Evolutionary conservation across 2,113 vertebrate species (phyloP).

Genomic region (Nesospiza acunhae): DNA sequence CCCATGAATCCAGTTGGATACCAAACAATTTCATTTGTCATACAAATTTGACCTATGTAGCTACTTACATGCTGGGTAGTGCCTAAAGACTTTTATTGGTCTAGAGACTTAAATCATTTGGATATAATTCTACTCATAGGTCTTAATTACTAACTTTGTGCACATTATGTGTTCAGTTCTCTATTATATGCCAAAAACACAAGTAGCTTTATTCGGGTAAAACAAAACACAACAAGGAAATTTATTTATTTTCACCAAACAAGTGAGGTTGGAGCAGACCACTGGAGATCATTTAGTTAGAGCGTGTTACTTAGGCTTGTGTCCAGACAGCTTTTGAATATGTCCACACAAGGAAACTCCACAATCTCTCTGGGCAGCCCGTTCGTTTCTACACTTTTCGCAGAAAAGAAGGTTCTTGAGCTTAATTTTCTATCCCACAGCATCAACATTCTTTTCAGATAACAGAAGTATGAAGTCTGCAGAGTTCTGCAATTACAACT

Average conservation of each 20-base stretch:
- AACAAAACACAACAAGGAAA: neutral
- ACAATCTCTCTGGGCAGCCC: neutral
- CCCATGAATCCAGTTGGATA: neutral
- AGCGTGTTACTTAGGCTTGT: neutral
- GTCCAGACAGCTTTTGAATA: neutral
- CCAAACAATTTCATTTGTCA: neutral
- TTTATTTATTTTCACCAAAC: neutral
- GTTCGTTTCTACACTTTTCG: neutral
- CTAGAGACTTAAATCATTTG: neutral
- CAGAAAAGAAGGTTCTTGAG: neutral
- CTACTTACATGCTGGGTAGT: neutral
- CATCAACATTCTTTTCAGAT: neutral
- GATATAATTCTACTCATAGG: neutral
- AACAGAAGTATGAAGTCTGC: neutral
- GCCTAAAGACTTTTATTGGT: neutral
- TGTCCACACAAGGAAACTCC: neutral
- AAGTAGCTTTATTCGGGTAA: neutral
- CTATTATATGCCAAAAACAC: neutral
- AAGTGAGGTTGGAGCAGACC: neutral
- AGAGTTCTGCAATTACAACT: neutral
- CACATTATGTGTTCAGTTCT: neutral
- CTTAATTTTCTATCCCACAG: neutral
- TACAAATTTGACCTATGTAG: neutral
- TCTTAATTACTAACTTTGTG: neutral
- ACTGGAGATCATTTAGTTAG: neutral